These are phyloP conservation scores for Deilephila porcellus DNA, from an alignment of 2,888 invertebrate genomes.

Conservation along the genomic window DNA sequence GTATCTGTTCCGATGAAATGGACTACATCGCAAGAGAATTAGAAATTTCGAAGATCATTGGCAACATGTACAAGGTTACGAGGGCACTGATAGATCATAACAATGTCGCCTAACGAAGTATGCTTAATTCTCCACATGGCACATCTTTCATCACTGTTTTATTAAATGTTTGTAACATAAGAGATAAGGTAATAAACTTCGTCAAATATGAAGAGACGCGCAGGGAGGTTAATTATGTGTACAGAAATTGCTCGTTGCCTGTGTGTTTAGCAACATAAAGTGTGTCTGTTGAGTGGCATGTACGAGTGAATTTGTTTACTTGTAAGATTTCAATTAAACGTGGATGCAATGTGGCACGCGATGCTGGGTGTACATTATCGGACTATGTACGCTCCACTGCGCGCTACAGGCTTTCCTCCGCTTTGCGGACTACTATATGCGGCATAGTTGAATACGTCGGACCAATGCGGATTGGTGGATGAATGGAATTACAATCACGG, in stretches of 20 bases:
- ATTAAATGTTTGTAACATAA: constrained; percentile 39
- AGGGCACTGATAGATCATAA: constrained; percentile 6
- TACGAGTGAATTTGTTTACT: neutral
- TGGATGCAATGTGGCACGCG: neutral
- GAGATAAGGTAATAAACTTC: constrained; percentile 42
- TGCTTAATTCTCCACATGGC: neutral
- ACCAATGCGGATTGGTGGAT: neutral
- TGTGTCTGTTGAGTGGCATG: neutral
- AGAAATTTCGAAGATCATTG: neutral
- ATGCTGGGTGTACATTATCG: neutral
- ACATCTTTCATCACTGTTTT: constrained; percentile 34
- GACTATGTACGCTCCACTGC: constrained; percentile 2
- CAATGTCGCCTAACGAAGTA: constrained; percentile 10
- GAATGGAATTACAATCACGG: neutral
- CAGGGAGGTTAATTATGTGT: constrained; percentile 19
- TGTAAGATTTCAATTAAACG: constrained; percentile 14
- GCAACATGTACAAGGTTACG: neutral
- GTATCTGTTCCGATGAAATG: neutral
- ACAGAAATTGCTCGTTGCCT: constrained; percentile 10
- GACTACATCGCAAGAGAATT: neutral
- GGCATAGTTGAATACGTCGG: neutral
- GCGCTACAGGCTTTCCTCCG: constrained; percentile 2
- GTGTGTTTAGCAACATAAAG: neutral
- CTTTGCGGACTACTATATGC: neutral
- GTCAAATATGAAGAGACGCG: constrained; percentile 35